These are phyloP conservation scores for Thera britannica DNA, from an alignment of 2,888 invertebrate genomes.

Conservation along the genomic window DNA sequence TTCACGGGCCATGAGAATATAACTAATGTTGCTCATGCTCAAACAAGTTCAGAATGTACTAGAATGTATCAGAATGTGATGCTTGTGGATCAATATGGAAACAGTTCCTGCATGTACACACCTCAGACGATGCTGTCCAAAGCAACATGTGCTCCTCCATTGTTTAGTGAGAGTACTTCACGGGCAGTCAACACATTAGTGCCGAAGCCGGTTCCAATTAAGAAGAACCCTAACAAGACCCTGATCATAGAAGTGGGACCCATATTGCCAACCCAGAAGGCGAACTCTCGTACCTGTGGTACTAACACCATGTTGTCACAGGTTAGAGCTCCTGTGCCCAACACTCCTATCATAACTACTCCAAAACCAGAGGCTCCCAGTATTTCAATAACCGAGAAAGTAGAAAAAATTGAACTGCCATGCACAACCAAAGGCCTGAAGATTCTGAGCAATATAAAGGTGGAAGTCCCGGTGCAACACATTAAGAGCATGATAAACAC, in stretches of 20 bases:
- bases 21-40: slow-evolving; percentile 69
- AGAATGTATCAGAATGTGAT: slow-evolving; percentile 78
- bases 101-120: slow-evolving; percentile 75
- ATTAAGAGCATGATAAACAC: slow-evolving; percentile 77
- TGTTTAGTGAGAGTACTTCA: slow-evolving; percentile 55
- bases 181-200: slow-evolving; percentile 48
- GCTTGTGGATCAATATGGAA: slow-evolving; percentile 78
- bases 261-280: slow-evolving; percentile 51
- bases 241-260: slow-evolving; percentile 77
- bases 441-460: slow-evolving; percentile 81
- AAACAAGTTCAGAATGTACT: slow-evolving; percentile 57
- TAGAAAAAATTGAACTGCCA: slow-evolving; percentile 54
- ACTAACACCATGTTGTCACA: slow-evolving; percentile 24
- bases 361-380: slow-evolving; percentile 40
- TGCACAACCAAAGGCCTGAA: slow-evolving; percentile 74
- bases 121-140: slow-evolving; percentile 69
- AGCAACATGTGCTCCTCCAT: slow-evolving; percentile 52
- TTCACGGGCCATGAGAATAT: slow-evolving; percentile 67
- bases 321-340: slow-evolving; percentile 16
- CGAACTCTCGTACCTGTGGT: slow-evolving; percentile 35
- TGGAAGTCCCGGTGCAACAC: slow-evolving; percentile 81
- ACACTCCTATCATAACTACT: slow-evolving; percentile 25
- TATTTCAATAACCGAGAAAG: slow-evolving; percentile 41
- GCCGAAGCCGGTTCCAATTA: slow-evolving; percentile 55
- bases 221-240: slow-evolving; percentile 66